Conservation (phyloP, 2,888 invertebrate genomes). For the Ectemnius lituratus region DNA sequence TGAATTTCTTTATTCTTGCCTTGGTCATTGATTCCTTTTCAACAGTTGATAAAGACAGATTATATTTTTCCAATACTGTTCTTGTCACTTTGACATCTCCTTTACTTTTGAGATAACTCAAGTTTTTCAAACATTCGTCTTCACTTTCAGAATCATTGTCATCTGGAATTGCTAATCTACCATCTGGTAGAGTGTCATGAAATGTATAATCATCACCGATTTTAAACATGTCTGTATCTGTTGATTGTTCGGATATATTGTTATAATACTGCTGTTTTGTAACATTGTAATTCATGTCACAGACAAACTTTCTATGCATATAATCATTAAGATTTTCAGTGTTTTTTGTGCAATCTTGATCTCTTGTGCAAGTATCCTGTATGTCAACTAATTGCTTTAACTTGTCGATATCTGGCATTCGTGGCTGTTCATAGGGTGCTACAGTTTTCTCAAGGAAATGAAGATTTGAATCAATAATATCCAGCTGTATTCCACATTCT, state of each 20-base stretch:
- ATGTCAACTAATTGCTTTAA: constrained; percentile 55
- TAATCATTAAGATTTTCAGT: constrained; percentile 63
- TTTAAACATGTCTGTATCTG: constrained; percentile 6
- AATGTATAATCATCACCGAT: constrained; percentile 64
- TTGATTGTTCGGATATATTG: constrained; percentile 8
- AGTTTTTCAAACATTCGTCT: constrained; percentile 16
- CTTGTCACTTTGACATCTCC: constrained; percentile 19
- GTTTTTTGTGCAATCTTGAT: neutral
- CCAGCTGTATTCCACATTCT: constrained; percentile 63
- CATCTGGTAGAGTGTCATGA: constrained; percentile 58
- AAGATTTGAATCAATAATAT: constrained; percentile 63
- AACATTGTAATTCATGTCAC: constrained; percentile 58
- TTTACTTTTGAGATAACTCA: constrained; percentile 9
- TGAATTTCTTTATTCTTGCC: constrained; percentile 1
- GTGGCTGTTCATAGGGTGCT: constrained; percentile 59
- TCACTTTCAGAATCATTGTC: constrained; percentile 55
- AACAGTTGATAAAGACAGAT: constrained; percentile 49
- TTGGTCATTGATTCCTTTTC: constrained; percentile 52
- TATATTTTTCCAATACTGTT: constrained; percentile 52
- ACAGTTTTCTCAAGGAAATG: constrained; percentile 72
- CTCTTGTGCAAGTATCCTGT: constrained; percentile 7
- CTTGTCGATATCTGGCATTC: constrained; percentile 54
- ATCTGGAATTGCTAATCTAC: constrained; percentile 61
- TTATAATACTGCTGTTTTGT: constrained; percentile 58
- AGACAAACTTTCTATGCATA: constrained; percentile 60